Evolutionary conservation across 2,113 vertebrate genomes (phyloP).

Genomic region (Syngnathoides biaculeatus): DNA sequence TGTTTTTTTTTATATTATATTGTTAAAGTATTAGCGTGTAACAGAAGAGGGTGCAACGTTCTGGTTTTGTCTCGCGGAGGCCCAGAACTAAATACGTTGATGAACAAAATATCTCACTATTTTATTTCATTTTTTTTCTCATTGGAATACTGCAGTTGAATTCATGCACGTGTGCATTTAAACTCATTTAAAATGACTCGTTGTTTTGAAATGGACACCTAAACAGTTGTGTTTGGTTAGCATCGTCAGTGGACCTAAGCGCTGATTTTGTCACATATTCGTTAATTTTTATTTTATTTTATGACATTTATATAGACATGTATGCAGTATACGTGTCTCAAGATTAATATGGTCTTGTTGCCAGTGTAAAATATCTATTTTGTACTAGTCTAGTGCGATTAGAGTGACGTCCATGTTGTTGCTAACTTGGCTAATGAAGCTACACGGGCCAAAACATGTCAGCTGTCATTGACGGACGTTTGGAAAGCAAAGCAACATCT

Average conservation of each 20-base stretch:
- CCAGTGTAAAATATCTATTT: not conserved
- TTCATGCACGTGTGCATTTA: not conserved
- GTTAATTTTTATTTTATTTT: not conserved
- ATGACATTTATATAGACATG: not conserved
- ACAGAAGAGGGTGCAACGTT: not conserved
- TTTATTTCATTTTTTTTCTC: not conserved
- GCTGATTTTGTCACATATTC: not conserved
- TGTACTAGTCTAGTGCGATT: too few relatives aligned
- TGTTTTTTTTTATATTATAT: too few relatives aligned
- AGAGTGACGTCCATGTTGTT: not conserved
- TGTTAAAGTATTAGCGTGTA: conserved; percentile 23
- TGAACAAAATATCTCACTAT: not conserved
- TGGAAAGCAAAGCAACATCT: not conserved
- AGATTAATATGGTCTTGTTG: not conserved
- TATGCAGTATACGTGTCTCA: not conserved
- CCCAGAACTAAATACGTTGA: not conserved
- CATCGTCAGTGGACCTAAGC: conserved; percentile 43
- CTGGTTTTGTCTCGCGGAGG: conserved; percentile 5
- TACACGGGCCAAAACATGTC: conserved; percentile 28
- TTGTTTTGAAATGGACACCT: not conserved
- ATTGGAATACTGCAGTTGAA: not conserved
- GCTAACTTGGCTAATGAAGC: conserved; percentile 23
- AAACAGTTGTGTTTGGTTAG: conserved; percentile 22
- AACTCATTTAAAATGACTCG: not conserved
- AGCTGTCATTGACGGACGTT: conserved; percentile 41